Base-by-base conservation (phyloP, 2,888 invertebrate genomes). In the Candidula unifasciata region DNA sequence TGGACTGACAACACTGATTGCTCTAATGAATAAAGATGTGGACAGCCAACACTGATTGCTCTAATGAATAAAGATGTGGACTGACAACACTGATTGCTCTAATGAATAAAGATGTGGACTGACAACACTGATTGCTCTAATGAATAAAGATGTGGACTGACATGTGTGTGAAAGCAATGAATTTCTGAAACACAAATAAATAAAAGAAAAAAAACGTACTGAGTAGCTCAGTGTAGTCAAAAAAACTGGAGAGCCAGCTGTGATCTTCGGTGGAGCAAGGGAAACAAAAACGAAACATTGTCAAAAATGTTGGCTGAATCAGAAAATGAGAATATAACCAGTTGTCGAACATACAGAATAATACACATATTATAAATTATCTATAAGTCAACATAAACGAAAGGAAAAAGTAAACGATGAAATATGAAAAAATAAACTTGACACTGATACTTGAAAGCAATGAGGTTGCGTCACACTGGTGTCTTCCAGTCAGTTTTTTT, bases 181-280 rank as follows among this genome's bases (percentile, higher is more conserved):
- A 76, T 8, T 27, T 18, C 57, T 16, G 57, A 33, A 1, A 8
- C 27, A 21, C 30, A n/a, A 3, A 33, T 30, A 1, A 33, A 54
- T 6, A 27, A 79, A 2, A 79, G 44, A 71, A 3, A 71, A 10
- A 69, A 66, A 57, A 82, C 82, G 54, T 82, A 77, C 82, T 82
- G 77, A 82, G 82, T 35, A 82, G 68, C 6, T 82, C 77, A 35
- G 76, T 77, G 77, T 82, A 82, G 77, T 82, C 77, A 54, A 76
- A 82, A 69, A 82, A 82, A 68, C 68, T 82, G 76, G 77, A 64
- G 33, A 82, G 77, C 82, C 82, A 77, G 54, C 82, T 68, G 77
- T 82, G 82, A 66, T 68, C 82, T 82, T 77, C 76, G 77, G 6
- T 27, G 37, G 24, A 18, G 73, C 80, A 69, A 74, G 0, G 21